These are phyloP conservation scores for Nanorana parkeri DNA, from an alignment of 2,113 vertebrate genomes.

Conservation along the genomic window DNA sequence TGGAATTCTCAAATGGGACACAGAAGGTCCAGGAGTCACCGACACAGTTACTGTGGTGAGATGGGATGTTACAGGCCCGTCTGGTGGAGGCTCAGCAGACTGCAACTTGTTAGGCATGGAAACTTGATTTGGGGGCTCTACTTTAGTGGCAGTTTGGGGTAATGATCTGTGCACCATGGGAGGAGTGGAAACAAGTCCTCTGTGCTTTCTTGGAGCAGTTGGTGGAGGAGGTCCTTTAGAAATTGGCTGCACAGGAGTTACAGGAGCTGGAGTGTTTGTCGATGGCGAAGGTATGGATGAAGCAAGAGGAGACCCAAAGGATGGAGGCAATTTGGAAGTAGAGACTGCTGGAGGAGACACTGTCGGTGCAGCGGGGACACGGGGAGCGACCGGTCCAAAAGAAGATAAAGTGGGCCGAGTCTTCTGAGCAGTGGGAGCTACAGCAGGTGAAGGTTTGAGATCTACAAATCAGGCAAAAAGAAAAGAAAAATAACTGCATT, in stretches of 20 bases:
- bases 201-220: slow-evolving; percentile 66
- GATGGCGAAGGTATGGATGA: slow-evolving; percentile 50
- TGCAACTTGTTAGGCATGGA: background rate
- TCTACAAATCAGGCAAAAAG: slow-evolving; percentile 67
- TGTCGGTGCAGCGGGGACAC: slow-evolving; percentile 10
- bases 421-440: slow-evolving; percentile 2
- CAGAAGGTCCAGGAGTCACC: slow-evolving; percentile 27
- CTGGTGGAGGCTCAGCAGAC: slow-evolving; percentile 11
- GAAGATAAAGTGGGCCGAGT: slow-evolving; percentile 36
- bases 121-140: slow-evolving; percentile 4
- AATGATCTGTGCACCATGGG: background rate
- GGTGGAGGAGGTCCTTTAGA: slow-evolving; percentile 58
- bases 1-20: slow-evolving; percentile 34
- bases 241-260: slow-evolving; percentile 52
- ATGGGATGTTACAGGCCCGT: slow-evolving; percentile 28
- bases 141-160: slow-evolving; percentile 1
- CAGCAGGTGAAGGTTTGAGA: slow-evolving; percentile 63
- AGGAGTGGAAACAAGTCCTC: slow-evolving; percentile 54
- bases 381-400: slow-evolving; percentile 63
- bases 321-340: slow-evolving; percentile 25
- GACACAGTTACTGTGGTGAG: slow-evolving; percentile 60
- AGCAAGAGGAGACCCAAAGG: slow-evolving; percentile 28
- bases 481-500: background rate
- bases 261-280: slow-evolving; percentile 32
- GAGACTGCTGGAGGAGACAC: background rate